Evolutionary conservation across 2,797 vertebrate genomes (phyloP), one percentile per base, ranked within the genome.

Genomic region (Tinamus major): DNA sequence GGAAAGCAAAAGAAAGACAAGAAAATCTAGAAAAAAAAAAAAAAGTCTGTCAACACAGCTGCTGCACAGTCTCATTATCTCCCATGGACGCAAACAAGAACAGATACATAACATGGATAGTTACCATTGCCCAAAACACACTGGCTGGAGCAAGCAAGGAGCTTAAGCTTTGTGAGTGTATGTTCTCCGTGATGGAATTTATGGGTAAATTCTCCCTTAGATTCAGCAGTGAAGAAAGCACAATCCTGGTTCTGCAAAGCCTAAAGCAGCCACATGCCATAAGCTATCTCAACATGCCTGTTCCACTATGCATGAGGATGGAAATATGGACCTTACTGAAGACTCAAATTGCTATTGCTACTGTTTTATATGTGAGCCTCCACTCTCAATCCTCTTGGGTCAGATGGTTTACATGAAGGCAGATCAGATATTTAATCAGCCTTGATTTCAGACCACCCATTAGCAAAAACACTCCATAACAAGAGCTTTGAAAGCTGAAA

Each of bases 401-500:
- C 58, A 76, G 29, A 70, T 5, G 0, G 0, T 46, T 79, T 75
- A 90, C 62, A 83, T 23, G 68, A 29, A 94, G 27, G 49, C 4
- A 1, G 9, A 94, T 29, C 16, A 79, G 56, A 18, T 78, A 74
- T 20, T 88, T 87, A 53, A 78, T 88, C 33, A 85, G 21, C 33
- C n/a, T 42, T 10, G 39, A 7, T 29, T 79, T 89, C 44, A 62
- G 85, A 86, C 35, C 21, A 88, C 7, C 17, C 33, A 53, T 74
- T 61, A 69, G 9, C 33, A 90, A 91, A 83, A 94, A 33, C 6
- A 59, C 70, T 72, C 24, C 21, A 81, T 33, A 49, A 51, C 12
- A 78, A 70, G 33, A 91, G 31, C 61, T 89, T 4, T 51, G n/a
- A 81, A 91, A 87, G 63, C 63, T 85, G 63, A 39, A 93, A 85